Evolutionary conservation across 2,888 invertebrate species (phyloP), one percentile per base, ranked within the genome.

Genomic region (Drosophila rubida): DNA sequence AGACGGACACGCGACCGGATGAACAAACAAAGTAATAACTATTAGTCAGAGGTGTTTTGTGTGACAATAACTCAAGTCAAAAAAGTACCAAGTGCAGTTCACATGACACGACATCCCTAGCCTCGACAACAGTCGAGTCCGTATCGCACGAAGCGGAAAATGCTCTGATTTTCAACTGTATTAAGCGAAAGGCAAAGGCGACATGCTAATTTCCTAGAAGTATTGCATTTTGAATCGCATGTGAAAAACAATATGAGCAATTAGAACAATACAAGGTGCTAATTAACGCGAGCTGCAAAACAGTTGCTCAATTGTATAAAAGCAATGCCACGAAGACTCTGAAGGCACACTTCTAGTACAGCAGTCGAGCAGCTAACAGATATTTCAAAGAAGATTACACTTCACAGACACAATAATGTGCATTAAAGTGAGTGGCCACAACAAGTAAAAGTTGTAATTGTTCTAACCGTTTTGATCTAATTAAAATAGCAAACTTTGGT

Each of bases 1-100:
- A 62, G 32, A 6, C 42, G 41, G 69, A 67, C 86, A 87, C 86
- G 86, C 83, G 82, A 85, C 82, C 46, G 14, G 42, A 60, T 65
- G 16, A 48, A 63, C 59, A 44, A 46, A 42, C n/a, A 13, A 16
- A 30, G 8, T 23, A 13, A 4, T 16, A 13, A 64, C 49, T 27
- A 69, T 82, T 78, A 85, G 60, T 79, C 75, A 81, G 42, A 23
- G 54, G 4, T 58, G 30, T 49, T 53, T 59, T 54, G 58, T 45
- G 37, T 60, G 68, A 63, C 59, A 75, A 70, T 39, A 65, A 57
- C 39, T 35, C 25, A 37, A 50, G 7, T 41, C 8, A 13, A 46
- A 44, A 45, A 42, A 46, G 49, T 57, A 72, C 44, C 44, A 72
- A 58, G 8, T 14, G 30, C 35, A 59, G 45, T 78, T 54, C 81